A percentile compares a stretch with the other conserved stretches of the same genome.
phyloP scores from a whole-genome alignment of 2,888 invertebrate genomes.

The Andrena hattorfiana region DNA sequence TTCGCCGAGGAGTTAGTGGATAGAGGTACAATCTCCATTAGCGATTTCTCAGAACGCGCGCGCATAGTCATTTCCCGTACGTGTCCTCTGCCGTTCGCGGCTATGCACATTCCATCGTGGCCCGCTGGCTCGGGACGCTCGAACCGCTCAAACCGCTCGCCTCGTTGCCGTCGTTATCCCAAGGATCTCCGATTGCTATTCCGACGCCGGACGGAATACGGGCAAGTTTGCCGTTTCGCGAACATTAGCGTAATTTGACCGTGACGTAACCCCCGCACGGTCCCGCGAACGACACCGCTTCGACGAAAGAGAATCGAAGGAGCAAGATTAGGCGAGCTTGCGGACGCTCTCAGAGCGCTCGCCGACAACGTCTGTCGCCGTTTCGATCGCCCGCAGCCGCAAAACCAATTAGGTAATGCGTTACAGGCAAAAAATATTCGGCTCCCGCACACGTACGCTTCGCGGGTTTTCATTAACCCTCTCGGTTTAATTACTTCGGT shows the following conservation, averaged over 20 bases:
- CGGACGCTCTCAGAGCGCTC: not conserved
- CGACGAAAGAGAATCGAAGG: constrained; percentile 17
- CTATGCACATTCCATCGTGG: constrained; percentile 36
- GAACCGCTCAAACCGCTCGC: constrained; percentile 21
- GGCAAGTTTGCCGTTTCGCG: constrained; percentile 61
- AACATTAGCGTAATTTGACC: constrained; percentile 62
- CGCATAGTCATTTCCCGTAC: constrained; percentile 69
- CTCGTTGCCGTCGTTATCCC: constrained; percentile 63
- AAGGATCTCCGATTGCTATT: constrained; percentile 62
- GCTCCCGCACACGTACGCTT: constrained; percentile 2
- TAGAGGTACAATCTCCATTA: constrained; percentile 73
- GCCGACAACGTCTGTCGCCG: too few species aligned
- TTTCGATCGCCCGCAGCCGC: constrained; percentile 43
- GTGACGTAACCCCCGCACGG: constrained; percentile 27
- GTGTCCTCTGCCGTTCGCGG: constrained; percentile 55
- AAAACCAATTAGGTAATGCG: constrained; percentile 70
- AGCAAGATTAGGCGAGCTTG: not conserved
- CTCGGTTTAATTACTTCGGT: constrained; percentile 58
- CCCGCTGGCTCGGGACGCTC: constrained; percentile 15
- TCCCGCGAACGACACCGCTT: constrained; percentile 15
- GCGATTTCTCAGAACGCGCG: constrained; percentile 72
- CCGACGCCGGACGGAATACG: constrained; percentile 29
- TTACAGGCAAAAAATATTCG: constrained; percentile 62
- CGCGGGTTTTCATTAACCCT: constrained; percentile 45
- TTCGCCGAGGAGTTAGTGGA: constrained; percentile 67